Base-by-base conservation (phyloP, 1,140 invertebrate species). In the Heliconius nattereri region DNA sequence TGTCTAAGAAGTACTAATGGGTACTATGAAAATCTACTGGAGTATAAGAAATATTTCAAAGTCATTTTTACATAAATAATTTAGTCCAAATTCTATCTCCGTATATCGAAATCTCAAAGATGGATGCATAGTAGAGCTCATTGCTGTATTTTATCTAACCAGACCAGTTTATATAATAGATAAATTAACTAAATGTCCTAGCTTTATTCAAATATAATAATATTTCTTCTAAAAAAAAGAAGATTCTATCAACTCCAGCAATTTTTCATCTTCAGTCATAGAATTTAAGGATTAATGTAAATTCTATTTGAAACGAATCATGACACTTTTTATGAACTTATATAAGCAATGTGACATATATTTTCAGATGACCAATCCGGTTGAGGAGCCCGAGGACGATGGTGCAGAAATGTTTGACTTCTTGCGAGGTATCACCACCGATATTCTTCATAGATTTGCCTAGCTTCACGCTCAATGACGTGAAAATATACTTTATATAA, bases 381-480 rank as follows among this genome's bases (percentile, higher is more conserved):
- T 57, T 29, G 75, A 78, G 20, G 71, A 82, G 49, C 32, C 78
- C 16, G 87, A 90, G 16, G 84, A 71, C 75, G 91, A 91, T 7
- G 80, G 83, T 75, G 88, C 81, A 20, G 92, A 94, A 78, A 87
- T 94, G 80, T 89, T 93, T 71, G 90, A 91, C 70, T 92, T 94
- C 83, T 79, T 94, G 37, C 84, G 84, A 75, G 92, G 91, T 78
- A 86, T 94, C 84, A 93, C 91, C 66, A 92, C 92, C 20, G 91
- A 93, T 57, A 88, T 94, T 71, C 78, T 94, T 35, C 89, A 94
- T 71, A 87, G 86, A 78, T 92, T 94, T 79, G 77, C 88, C 71
- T 93, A 91, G 85, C 73, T 29, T 60, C 73, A n/a, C 81, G 75
- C 54, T 72, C 71, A 37, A 66, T 60, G 45, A 57, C 66, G 49